A percentile compares a stretch with the other conserved stretches of the same genome.
These are phyloP conservation scores for Zhuqinia jingwanae DNA, from an alignment of 2,888 invertebrate species.

Conservation along the genomic window DNA sequence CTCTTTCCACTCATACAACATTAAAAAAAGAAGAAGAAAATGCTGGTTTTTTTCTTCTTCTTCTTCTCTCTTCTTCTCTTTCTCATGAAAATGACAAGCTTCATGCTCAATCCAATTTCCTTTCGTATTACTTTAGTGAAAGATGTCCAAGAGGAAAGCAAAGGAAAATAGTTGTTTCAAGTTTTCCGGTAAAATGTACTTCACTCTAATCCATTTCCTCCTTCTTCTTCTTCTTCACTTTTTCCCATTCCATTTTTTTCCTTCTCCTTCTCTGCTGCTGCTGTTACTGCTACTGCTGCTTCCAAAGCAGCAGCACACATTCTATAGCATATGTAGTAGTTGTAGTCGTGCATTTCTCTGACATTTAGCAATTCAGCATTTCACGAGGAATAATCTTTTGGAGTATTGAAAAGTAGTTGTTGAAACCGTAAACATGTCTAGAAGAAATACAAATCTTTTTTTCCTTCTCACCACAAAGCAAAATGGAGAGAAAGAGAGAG, in stretches of 20 bases:
- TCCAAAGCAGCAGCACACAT: not conserved
- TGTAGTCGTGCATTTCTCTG: conserved; percentile 50
- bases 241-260: conserved; percentile 30
- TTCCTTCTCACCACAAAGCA: not conserved
- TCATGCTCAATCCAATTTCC: conserved; percentile 71
- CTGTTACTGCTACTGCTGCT: no score
- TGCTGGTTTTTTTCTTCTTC: not conserved
- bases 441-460: conserved; percentile 72
- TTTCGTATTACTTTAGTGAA: conserved; percentile 60
- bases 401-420: conserved; percentile 63
- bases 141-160: conserved; percentile 71
- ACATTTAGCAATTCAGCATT: conserved; percentile 71
- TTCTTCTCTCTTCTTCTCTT: not conserved
- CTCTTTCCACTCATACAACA: no score
- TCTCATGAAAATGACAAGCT: conserved; percentile 73
- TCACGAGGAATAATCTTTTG: conserved; percentile 53
- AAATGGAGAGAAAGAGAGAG: not conserved
- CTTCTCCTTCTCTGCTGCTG: not conserved
- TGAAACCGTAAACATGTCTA: conserved; percentile 70
- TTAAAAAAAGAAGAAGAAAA: not conserved
- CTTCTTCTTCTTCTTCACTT: conserved; percentile 47
- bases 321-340: not conserved
- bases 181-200: conserved; percentile 72
- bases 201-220: conserved; percentile 70
- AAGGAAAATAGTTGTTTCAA: conserved; percentile 73